Conservation (phyloP, 2,797 vertebrate genomes). For the Clarias pachynema region DNA sequence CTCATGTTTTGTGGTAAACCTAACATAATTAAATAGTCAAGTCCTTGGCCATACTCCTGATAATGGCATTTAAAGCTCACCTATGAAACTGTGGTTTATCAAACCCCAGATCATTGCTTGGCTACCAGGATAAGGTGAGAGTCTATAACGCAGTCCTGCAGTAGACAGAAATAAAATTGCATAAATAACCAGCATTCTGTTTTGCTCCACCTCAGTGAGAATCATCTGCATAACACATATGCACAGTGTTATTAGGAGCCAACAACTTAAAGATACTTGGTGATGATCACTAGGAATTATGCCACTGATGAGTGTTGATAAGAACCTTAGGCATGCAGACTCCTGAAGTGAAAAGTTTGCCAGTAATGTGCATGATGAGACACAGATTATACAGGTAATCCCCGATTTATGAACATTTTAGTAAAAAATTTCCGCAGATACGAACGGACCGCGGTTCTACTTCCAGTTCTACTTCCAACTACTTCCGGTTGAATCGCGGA, state of each 20-base stretch:
- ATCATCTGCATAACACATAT: not conserved
- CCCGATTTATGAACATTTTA: too few relatives aligned
- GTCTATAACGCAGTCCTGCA: not conserved
- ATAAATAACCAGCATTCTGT: not conserved
- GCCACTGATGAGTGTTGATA: not conserved
- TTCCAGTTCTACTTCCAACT: too few relatives aligned
- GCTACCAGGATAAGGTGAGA: not conserved
- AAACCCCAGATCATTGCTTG: not conserved
- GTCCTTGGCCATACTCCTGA: not conserved
- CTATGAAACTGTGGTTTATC: not conserved
- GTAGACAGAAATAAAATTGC: not conserved
- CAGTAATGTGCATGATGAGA: not conserved
- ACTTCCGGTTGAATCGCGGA: too few relatives aligned
- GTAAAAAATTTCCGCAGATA: too few relatives aligned
- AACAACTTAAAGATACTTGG: not conserved
- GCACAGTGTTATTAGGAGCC: not conserved
- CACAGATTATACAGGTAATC: not conserved
- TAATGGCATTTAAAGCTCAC: not conserved
- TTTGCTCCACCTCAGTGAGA: not conserved
- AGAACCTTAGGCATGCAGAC: not conserved
- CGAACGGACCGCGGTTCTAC: too few relatives aligned
- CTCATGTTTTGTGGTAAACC: not conserved
- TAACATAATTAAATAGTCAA: too few relatives aligned
- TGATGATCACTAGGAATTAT: not conserved
- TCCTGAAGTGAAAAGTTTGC: not conserved